Evolutionary conservation across 1,140 invertebrate genomes (phyloP).

Genomic region (Eurosta solidaginis): DNA sequence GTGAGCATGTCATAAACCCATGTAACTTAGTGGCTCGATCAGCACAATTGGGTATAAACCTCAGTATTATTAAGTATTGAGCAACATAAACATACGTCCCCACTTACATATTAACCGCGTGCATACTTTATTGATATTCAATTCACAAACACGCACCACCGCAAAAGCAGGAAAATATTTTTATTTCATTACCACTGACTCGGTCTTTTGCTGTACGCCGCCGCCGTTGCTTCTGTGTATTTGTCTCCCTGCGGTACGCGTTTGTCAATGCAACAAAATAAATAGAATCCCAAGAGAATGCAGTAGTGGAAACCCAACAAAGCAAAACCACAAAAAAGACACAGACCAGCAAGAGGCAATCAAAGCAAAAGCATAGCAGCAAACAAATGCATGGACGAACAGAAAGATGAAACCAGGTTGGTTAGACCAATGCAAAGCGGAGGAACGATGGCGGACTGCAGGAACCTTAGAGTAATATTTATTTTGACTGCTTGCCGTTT

Average conservation of each 20-base stretch:
- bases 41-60: too few species aligned
- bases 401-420: neutral
- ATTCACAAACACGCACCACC: slow-evolving; percentile 15
- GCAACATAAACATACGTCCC: too few species aligned
- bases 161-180: slow-evolving; percentile 14
- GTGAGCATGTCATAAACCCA: too few species aligned
- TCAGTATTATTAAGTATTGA: neutral
- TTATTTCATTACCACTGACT: neutral
- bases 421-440: neutral
- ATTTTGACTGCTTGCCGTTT: neutral
- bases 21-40: too few species aligned
- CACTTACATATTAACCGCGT: neutral
- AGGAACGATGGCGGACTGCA: too few species aligned
- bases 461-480: neutral
- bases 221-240: neutral
- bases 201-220: neutral
- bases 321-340: neutral
- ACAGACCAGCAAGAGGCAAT: too few species aligned
- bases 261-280: neutral
- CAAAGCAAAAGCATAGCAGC: neutral
- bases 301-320: neutral
- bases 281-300: neutral
- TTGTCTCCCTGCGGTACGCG: neutral
- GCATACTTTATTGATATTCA: neutral
- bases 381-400: neutral